A percentile compares a stretch with the other conserved stretches of the same genome.
phyloP scores from a whole-genome alignment of 2,888 invertebrate genomes.

The Diaphora mendica region DNA sequence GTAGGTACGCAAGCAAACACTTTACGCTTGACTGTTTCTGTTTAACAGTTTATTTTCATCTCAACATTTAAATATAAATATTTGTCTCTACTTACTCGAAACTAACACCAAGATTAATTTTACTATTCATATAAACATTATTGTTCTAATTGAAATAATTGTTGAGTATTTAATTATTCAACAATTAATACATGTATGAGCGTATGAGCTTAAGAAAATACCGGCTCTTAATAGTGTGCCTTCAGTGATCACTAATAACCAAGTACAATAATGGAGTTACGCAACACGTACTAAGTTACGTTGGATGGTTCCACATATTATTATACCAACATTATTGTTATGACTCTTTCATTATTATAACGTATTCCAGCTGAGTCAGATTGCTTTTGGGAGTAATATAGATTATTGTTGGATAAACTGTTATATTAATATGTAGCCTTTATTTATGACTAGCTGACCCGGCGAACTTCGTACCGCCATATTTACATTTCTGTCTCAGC shows the following conservation, averaged over 20 bases:
- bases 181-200: constrained; percentile 2
- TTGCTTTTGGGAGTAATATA: constrained; percentile 26
- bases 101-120: neutral
- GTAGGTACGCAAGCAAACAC: constrained; percentile 10
- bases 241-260: constrained; percentile 40
- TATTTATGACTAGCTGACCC: no score
- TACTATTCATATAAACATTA: neutral
- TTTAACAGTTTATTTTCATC: neutral
- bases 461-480: no score
- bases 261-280: constrained; percentile 26
- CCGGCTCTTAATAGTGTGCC: constrained; percentile 11
- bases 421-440: neutral
- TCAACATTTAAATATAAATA: neutral
- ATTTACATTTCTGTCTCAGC: no score
- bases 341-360: constrained; percentile 32
- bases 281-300: constrained; percentile 42
- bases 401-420: neutral
- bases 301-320: constrained; percentile 36
- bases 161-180: neutral
- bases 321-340: constrained; percentile 33
- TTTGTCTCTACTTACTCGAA: neutral
- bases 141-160: neutral
- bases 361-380: constrained; percentile 30
- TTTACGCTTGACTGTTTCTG: neutral
- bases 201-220: constrained; percentile 17